Percentiles rank a stretch among this genome's conserved stretches.
Evolutionary conservation across 2,888 invertebrate genomes (phyloP).

Genomic region (Nomada flava): DNA sequence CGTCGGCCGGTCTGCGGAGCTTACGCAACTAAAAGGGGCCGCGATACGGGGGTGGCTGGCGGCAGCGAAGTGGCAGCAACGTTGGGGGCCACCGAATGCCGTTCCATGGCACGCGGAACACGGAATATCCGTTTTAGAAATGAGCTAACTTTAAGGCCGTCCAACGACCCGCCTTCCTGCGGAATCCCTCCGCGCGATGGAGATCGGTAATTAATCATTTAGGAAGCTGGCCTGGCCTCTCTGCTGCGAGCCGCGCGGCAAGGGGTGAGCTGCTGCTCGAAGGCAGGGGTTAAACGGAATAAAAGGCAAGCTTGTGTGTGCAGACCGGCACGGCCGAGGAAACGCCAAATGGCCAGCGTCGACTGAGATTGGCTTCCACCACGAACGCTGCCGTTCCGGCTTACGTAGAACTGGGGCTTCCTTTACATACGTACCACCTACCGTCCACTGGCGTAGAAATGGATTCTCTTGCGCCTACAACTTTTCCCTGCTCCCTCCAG

Average conservation of each 20-base stretch:
- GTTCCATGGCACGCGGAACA: constrained; percentile 77
- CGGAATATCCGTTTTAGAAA: constrained; percentile 83
- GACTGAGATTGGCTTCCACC: constrained; percentile 74
- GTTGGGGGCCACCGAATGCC: constrained; percentile 70
- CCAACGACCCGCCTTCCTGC: constrained; percentile 65
- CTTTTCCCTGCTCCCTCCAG: not conserved
- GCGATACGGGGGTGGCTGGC: constrained; percentile 43
- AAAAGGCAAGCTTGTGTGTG: constrained; percentile 68
- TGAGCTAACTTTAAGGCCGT: constrained; percentile 76
- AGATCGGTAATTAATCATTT: constrained; percentile 83
- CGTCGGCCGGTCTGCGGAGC: constrained; percentile 25
- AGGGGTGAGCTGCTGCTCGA: constrained; percentile 51
- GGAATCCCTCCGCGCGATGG: constrained; percentile 73
- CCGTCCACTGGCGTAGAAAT: constrained; percentile 60
- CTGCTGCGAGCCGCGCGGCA: constrained; percentile 16
- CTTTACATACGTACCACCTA: constrained; percentile 68
- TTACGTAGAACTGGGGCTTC: constrained; percentile 71
- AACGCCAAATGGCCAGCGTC: constrained; percentile 80
- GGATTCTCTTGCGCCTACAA: not conserved
- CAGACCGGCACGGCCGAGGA: constrained; percentile 68
- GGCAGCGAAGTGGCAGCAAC: constrained; percentile 66
- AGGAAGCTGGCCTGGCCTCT: constrained; percentile 67
- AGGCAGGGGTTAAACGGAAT: constrained; percentile 61
- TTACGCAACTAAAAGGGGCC: constrained; percentile 59
- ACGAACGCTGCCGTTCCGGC: constrained; percentile 69